phyloP scores from a whole-genome alignment of 1,140 invertebrate species.

The Trichonephila inaurata region DNA sequence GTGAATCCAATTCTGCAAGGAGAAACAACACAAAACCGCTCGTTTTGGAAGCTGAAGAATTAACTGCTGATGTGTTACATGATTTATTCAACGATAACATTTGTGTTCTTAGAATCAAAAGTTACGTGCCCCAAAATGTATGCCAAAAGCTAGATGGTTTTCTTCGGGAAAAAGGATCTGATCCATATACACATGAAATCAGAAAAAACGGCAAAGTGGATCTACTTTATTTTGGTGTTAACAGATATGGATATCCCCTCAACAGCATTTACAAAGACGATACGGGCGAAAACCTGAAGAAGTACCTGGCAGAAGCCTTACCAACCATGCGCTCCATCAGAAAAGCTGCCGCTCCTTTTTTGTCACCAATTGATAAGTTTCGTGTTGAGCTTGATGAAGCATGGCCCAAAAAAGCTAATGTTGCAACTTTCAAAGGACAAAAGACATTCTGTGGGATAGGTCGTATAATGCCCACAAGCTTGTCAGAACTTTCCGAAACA shows the following conservation, averaged over 20 bases:
- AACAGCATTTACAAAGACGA: constrained; percentile 46
- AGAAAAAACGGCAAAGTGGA: background rate
- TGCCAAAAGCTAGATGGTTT: background rate
- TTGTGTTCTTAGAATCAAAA: background rate
- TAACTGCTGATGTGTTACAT: background rate
- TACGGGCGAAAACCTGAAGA: background rate
- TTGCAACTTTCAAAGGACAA: background rate
- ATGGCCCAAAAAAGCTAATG: constrained; percentile 11
- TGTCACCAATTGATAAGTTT: constrained; percentile 32
- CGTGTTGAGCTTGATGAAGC: constrained; percentile 34
- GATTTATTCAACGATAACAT: constrained; percentile 25
- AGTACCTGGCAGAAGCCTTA: background rate
- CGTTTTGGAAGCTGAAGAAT: background rate
- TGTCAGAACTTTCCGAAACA: constrained; percentile 12
- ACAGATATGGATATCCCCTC: background rate
- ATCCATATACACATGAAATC: constrained; percentile 37
- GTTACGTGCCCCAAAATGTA: background rate
- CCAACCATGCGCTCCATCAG: constrained; percentile 17
- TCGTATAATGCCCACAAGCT: constrained; percentile 15
- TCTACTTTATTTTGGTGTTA: constrained; percentile 21
- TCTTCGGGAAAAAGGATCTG: constrained; percentile 23
- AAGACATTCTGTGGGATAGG: constrained; percentile 43
- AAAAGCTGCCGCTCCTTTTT: background rate
- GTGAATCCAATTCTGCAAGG: too few relatives aligned
- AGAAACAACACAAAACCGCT: background rate